Evolutionary conservation across 2,113 vertebrate species (phyloP).

Genomic region (Lepisosteus oculatus): DNA sequence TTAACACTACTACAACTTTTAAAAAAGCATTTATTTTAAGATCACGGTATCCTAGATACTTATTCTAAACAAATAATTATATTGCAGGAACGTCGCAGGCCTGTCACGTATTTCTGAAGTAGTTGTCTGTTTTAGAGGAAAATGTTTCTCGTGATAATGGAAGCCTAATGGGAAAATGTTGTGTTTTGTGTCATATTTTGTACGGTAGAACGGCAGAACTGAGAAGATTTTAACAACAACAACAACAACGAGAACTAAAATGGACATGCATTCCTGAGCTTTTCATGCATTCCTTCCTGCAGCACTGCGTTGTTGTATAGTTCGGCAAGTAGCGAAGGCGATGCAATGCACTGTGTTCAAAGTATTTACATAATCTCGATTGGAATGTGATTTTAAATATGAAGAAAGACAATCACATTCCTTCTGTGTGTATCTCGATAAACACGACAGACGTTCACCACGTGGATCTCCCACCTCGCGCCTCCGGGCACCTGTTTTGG

Average conservation of each 20-base stretch:
- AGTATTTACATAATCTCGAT: slow-evolving; percentile 26
- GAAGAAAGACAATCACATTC: slow-evolving; percentile 5
- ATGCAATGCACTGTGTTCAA: background rate
- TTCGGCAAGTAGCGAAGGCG: background rate
- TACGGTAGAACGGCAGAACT: background rate
- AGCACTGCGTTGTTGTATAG: too few relatives aligned
- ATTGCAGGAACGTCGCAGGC: too few relatives aligned
- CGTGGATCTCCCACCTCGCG: slow-evolving; percentile 3
- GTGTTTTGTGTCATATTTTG: background rate
- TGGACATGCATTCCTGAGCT: slow-evolving; percentile 6
- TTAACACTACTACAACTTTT: too few relatives aligned
- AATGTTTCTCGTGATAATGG: too few relatives aligned
- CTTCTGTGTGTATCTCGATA: slow-evolving; percentile 6
- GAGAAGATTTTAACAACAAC: background rate
- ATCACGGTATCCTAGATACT: too few relatives aligned
- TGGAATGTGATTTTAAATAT: slow-evolving; percentile 14
- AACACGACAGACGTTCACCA: background rate
- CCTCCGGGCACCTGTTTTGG: slow-evolving; percentile 47
- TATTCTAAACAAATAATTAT: too few relatives aligned
- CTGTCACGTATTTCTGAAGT: too few relatives aligned
- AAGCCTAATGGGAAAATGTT: too few relatives aligned
- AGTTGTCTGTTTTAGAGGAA: too few relatives aligned
- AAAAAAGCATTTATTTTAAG: too few relatives aligned
- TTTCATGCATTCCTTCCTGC: background rate
- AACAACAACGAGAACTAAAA: background rate